These are phyloP conservation scores for Chiropotes sagulatus DNA, from an alignment of 2,797 vertebrate species.

Conservation along the genomic window DNA sequence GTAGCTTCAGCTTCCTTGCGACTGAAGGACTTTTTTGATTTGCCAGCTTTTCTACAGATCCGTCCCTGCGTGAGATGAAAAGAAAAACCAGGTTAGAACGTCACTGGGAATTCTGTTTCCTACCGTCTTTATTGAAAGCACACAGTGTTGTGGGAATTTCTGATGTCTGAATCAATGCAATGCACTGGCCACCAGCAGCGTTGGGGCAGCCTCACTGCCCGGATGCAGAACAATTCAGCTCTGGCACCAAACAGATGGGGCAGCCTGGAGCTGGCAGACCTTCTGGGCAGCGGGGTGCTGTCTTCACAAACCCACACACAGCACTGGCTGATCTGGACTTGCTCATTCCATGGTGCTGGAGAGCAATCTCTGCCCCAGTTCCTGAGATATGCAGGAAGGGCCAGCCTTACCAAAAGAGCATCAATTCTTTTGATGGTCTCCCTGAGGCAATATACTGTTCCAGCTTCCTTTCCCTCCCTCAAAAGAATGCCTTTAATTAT, in stretches of 20 bases:
- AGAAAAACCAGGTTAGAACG: conserved; percentile 61
- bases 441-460: background rate
- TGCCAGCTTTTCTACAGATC: conserved; percentile 99
- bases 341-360: too few species aligned
- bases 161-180: accelerated
- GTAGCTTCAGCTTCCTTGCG: conserved; percentile 99
- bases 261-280: background rate
- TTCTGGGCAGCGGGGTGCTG: background rate
- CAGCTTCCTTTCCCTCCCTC: background rate
- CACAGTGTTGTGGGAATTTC: accelerated
- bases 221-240: accelerated
- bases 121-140: background rate
- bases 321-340: background rate
- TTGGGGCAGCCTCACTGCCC: accelerated
- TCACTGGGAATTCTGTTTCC: accelerated
- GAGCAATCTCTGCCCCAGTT: background rate
- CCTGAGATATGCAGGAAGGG: accelerated
- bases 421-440: too few species aligned
- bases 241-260: accelerated
- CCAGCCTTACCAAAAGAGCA: background rate
- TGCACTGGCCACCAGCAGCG: background rate
- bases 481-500: background rate
- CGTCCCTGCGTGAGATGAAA: conserved; percentile 90
- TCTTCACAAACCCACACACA: too few species aligned
- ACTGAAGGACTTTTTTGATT: conserved; percentile 99